Conservation (phyloP, 2,113 vertebrate species). For the Xenus cinereus region DNA sequence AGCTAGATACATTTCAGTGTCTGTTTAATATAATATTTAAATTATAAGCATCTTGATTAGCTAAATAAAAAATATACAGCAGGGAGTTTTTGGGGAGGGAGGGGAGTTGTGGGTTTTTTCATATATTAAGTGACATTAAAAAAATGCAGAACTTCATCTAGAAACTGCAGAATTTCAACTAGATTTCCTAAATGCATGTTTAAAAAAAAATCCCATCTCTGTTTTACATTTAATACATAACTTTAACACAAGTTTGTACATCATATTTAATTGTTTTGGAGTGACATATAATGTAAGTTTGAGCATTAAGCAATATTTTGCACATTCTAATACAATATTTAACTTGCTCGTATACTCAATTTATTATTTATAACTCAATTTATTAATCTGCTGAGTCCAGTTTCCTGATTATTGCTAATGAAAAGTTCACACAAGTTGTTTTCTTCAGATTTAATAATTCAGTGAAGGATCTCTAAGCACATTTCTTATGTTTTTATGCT, state of each 20-base stretch:
- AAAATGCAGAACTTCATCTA: background rate
- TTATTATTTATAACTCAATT: background rate
- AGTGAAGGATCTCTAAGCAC: background rate
- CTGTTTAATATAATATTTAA: background rate
- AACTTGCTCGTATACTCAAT: background rate
- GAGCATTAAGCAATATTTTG: background rate
- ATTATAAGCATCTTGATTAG: background rate
- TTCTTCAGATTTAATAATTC: background rate
- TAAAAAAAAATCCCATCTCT: background rate
- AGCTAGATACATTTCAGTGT: background rate
- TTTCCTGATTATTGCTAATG: background rate
- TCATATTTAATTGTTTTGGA: background rate
- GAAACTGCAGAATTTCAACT: background rate
- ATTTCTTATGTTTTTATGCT: background rate
- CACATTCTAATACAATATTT: background rate
- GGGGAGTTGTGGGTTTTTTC: background rate
- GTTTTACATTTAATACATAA: background rate
- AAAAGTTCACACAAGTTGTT: background rate
- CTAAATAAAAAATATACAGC: background rate
- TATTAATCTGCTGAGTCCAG: background rate
- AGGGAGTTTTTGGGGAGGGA: background rate
- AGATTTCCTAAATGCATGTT: background rate
- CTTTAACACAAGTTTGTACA: background rate
- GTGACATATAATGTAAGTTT: background rate
- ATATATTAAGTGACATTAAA: background rate